Evolutionary conservation across 2,888 invertebrate genomes (phyloP), one percentile per base, ranked within the genome.

Genomic region (Cryptocephalus moraei): DNA sequence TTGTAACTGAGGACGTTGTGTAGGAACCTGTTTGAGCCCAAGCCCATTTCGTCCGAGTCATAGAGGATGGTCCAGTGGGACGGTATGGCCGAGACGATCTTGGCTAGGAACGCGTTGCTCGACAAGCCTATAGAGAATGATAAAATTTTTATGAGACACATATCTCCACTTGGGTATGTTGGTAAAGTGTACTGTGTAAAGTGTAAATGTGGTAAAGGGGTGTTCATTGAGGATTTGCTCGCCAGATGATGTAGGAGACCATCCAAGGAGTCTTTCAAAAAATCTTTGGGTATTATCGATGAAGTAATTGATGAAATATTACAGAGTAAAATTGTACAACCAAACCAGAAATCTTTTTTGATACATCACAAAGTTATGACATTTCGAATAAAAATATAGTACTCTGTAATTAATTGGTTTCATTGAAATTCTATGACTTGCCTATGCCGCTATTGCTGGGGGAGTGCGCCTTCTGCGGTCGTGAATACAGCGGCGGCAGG

Each of bases 61-160:
- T 93, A 94, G 44, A 94, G 73, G 50, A 86, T 74, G 45, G 82
- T 79, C 93, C 93, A 94, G 70, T 90, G 89, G 47, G 85, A 84
- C 1, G 84, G 84, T 58, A 83, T 75, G 56, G 81, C 75, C 56
- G 81, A 82, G 46, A 79, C 71, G 13, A 83, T 70, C 49, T 81
- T 79, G 47, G 80, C 76, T 59, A 85, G 74, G 68, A 84, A 82
- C 49, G 63, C 55, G 44, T 58, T 54, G 45, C 63, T 67, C 12
- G 66, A 58, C 33, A 69, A 50, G 33, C 64, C 67, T 66, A 42
- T 4, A 54, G 53, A 49, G 31, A 13, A 41, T 10, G 36, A 36
- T 4, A 36, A 36, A 36, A 36, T 22, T 22, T 22, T 22, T 22
- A 22, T 22, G 22, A 22, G 6, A 4, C 22, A 6, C 22, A 22